Conservation (phyloP, 2,888 invertebrate genomes). For the Xylota sylvarum region DNA sequence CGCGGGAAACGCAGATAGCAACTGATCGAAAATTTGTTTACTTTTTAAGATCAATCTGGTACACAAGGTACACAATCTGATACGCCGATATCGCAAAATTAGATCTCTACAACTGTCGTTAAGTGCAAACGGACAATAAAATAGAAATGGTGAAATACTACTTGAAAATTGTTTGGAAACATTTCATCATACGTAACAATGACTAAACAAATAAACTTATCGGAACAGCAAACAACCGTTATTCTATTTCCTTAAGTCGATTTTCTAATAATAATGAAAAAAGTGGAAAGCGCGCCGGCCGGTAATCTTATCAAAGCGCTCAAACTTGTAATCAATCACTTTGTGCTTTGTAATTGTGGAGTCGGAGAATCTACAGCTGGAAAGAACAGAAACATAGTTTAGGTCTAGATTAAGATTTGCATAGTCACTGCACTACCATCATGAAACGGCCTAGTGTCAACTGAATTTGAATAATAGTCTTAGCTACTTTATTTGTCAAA, state of each 20-base stretch:
- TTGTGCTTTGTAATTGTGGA: background rate
- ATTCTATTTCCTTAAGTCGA: background rate
- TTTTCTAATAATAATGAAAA: background rate
- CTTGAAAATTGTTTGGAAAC: background rate
- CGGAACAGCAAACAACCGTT: background rate
- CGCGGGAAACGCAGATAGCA: background rate
- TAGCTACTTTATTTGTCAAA: background rate
- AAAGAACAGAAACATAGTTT: background rate
- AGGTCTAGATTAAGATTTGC: background rate
- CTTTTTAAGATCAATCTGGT: background rate
- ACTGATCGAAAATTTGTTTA: background rate
- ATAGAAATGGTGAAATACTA: background rate
- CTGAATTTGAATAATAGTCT: background rate
- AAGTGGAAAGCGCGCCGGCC: background rate
- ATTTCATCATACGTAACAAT: conserved; percentile 7
- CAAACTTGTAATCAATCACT: background rate
- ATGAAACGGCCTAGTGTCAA: background rate
- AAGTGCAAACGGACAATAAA: background rate
- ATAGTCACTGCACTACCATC: background rate
- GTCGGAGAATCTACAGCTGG: background rate
- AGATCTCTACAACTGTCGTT: background rate
- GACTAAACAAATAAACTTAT: conserved; percentile 13
- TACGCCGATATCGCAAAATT: background rate
- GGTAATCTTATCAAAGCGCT: conserved; percentile 18
- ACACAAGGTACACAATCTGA: background rate